Conservation (phyloP, 2,888 invertebrate species). For the Cataglyphis albicans region DNA sequence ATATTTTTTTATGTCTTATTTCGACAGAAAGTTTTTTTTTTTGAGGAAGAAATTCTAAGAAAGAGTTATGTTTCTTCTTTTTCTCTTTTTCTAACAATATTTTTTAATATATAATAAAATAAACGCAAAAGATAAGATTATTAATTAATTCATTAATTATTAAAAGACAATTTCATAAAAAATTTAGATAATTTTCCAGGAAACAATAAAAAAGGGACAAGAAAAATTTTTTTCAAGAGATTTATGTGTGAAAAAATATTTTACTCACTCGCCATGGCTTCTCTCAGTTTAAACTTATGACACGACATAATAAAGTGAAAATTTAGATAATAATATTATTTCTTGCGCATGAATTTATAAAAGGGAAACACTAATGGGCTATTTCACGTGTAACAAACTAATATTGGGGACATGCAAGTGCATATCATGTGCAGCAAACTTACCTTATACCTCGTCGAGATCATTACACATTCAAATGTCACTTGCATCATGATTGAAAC, state of each 20-base stretch:
- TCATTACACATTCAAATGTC: not conserved
- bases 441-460: conserved; percentile 36
- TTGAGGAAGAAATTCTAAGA: not conserved
- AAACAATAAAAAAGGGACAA: not conserved
- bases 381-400: not conserved
- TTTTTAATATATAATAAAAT: not conserved
- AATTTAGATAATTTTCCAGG: not conserved
- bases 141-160: not conserved
- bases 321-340: not conserved
- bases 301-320: not conserved
- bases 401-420: not conserved
- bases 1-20: not conserved
- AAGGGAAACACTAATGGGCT: not conserved
- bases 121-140: not conserved
- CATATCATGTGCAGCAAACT: conserved; percentile 49
- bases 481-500: conserved; percentile 23
- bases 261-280: not conserved
- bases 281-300: conserved; percentile 4
- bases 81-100: not conserved
- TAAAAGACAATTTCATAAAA: not conserved
- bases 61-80: not conserved
- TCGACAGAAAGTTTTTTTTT: not conserved
- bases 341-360: not conserved
- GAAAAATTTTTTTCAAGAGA: not conserved
- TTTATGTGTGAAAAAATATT: not conserved